Evolutionary conservation across 2,113 vertebrate genomes (phyloP).

Genomic region (Ceyx margarethae): DNA sequence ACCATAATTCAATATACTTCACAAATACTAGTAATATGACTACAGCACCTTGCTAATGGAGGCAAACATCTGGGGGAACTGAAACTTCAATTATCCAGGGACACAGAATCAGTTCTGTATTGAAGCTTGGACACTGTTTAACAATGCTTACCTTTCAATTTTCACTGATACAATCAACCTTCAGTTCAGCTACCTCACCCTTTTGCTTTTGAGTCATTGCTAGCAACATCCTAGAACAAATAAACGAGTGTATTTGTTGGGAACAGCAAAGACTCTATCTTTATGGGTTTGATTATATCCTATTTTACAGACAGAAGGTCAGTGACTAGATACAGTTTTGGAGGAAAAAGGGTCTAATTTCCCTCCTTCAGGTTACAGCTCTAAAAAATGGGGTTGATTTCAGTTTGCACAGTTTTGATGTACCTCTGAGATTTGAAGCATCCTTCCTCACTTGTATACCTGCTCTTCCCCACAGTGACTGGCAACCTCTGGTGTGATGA

Average conservation of each 20-base stretch:
- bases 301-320: not conserved
- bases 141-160: not conserved
- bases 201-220: constrained; percentile 25
- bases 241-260: not conserved
- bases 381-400: not conserved
- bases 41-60: not conserved
- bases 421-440: not conserved
- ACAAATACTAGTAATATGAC: not conserved
- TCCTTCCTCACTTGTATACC: not conserved
- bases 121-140: not conserved
- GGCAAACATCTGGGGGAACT: not conserved
- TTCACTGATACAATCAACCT: not conserved
- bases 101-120: not conserved
- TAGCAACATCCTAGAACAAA: constrained; percentile 28
- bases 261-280: not conserved
- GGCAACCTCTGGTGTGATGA: not conserved
- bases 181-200: not conserved
- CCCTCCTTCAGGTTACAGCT: not conserved
- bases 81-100: not conserved
- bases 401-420: not conserved
- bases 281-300: not conserved
- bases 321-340: not conserved
- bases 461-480: not conserved
- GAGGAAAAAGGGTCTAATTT: not conserved
- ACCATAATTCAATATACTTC: not conserved